These are phyloP conservation scores for Catharus fuscescens DNA, from an alignment of 2,113 vertebrate species.

Conservation along the genomic window DNA sequence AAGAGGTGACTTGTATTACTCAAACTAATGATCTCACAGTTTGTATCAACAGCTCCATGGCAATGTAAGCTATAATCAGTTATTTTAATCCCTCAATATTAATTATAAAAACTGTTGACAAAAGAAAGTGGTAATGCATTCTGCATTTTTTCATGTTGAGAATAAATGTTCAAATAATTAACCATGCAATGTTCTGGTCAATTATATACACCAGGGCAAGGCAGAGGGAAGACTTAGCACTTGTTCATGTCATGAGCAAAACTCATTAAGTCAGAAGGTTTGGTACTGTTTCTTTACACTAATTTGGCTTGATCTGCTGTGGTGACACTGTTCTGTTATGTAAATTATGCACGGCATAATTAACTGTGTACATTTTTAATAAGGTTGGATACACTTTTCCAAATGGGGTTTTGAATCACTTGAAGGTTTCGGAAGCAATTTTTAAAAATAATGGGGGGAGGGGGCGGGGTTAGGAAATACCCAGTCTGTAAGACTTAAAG, in stretches of 20 bases:
- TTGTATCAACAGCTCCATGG: not conserved
- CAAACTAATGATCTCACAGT: not conserved
- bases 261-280: not conserved
- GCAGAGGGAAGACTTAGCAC: not conserved
- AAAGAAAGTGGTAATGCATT: not conserved
- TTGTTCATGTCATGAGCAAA: not conserved
- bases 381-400: not conserved
- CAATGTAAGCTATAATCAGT: not conserved
- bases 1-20: not conserved
- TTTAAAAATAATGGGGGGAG: not conserved
- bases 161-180: conserved; percentile 24
- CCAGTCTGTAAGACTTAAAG: not conserved
- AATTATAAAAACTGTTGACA: not conserved
- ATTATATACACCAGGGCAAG: not conserved
- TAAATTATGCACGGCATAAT: not conserved
- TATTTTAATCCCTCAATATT: not conserved
- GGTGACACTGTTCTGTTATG: not conserved
- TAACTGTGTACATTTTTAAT: conserved; percentile 33
- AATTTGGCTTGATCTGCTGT: conserved; percentile 12
- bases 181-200: not conserved
- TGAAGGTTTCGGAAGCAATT: not conserved
- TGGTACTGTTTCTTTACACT: not conserved
- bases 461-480: not conserved
- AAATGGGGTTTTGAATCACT: not conserved
- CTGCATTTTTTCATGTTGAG: not conserved